Evolutionary conservation across 2,797 vertebrate genomes (phyloP).

Genomic region (Chelon labrosus): DNA sequence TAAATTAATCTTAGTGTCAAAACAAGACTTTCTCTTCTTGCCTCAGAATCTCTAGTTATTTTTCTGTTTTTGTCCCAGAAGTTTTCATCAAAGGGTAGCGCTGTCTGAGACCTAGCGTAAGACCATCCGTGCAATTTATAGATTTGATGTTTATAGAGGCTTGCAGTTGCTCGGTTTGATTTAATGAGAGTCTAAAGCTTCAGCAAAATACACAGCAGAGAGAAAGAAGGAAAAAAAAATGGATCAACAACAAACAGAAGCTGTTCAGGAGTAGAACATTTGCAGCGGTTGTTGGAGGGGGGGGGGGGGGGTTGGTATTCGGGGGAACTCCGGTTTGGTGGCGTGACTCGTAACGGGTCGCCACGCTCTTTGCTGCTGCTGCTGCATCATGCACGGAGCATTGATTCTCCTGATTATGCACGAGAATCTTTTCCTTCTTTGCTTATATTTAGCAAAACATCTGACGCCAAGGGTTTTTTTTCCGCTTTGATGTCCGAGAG

Average conservation of each 20-base stretch:
- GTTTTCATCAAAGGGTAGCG: conserved; percentile 86
- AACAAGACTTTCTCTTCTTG: conserved; percentile 85
- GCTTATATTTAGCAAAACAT: conserved; percentile 46
- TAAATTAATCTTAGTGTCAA: conserved; percentile 93
- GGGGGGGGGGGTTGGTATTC: conserved; percentile 23
- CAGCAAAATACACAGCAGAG: conserved; percentile 73
- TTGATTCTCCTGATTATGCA: conserved; percentile 48
- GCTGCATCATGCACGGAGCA: conserved; percentile 34
- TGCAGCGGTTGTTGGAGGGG: conserved; percentile 41
- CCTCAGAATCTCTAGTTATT: conserved; percentile 83
- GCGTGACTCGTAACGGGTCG: conserved; percentile 54
- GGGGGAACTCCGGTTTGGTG: conserved; percentile 64
- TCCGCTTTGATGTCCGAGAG: conserved; percentile 40
- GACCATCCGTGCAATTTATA: conserved; percentile 86
- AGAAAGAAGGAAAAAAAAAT: conserved; percentile 31
- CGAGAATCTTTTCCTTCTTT: conserved; percentile 24
- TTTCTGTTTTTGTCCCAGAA: conserved; percentile 86
- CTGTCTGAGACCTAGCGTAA: conserved; percentile 85
- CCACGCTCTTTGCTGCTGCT: conserved; percentile 1
- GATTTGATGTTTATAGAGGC: conserved; percentile 84
- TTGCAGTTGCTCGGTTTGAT: conserved; percentile 81
- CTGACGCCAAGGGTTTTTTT: not conserved
- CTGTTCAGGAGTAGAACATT: conserved; percentile 60
- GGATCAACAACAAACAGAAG: conserved; percentile 66
- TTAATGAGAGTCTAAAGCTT: conserved; percentile 86